Percentiles rank a stretch among this genome's conserved stretches.
Evolutionary conservation across 2,888 invertebrate species (phyloP).

Genomic region (Clepsis dumicolana): DNA sequence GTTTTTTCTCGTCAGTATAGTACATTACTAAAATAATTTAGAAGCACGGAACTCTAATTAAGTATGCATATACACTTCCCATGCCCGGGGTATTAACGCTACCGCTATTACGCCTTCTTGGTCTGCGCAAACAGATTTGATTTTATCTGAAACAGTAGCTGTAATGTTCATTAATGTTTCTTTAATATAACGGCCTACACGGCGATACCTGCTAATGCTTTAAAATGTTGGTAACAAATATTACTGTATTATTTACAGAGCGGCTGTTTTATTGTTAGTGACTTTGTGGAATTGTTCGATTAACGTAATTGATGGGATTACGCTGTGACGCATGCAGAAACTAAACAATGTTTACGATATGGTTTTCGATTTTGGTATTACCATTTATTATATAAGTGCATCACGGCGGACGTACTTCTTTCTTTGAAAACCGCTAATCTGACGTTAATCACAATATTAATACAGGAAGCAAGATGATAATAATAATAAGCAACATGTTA

Average conservation of each 20-base stretch:
- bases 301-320: neutral
- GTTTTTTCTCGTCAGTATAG: no score
- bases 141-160: slow-evolving; percentile 40
- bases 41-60: slow-evolving; percentile 31
- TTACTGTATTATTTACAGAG: slow-evolving; percentile 9
- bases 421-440: neutral
- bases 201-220: slow-evolving; percentile 13
- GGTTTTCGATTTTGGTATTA: neutral
- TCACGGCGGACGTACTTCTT: neutral
- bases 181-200: slow-evolving; percentile 29
- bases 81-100: slow-evolving; percentile 30
- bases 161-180: slow-evolving; percentile 35
- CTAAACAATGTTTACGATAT: neutral
- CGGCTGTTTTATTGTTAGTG: neutral
- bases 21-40: slow-evolving; percentile 11
- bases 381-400: no score
- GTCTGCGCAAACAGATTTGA: slow-evolving; percentile 36
- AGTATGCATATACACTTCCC: slow-evolving; percentile 24
- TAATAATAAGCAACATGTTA: neutral
- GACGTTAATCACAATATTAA: neutral
- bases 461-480: neutral
- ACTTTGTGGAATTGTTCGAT: neutral
- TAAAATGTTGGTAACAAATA: slow-evolving; percentile 27
- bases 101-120: slow-evolving; percentile 34
- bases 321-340: neutral